Evolutionary conservation across 2,888 invertebrate genomes (phyloP).

Genomic region (Alentia gelatinosa): DNA sequence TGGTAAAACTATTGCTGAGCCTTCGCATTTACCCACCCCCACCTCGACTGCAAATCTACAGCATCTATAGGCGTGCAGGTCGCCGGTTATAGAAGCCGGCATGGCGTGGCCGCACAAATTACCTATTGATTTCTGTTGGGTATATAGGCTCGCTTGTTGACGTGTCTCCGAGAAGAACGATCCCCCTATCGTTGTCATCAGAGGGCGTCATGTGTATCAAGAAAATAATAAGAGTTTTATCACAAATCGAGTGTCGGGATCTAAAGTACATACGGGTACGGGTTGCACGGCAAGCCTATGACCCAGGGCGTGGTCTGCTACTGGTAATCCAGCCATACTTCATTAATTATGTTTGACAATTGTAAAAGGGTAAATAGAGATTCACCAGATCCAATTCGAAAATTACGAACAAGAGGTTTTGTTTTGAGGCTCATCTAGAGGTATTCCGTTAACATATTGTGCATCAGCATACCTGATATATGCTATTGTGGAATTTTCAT

Average conservation of each 20-base stretch:
- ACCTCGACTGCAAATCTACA: background rate
- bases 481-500: too few species aligned
- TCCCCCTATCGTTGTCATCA: background rate
- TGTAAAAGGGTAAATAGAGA: too few species aligned
- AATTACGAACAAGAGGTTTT: too few species aligned
- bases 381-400: too few species aligned
- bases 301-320: too few species aligned
- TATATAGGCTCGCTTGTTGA: background rate
- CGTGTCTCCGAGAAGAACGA: background rate
- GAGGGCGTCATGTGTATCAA: background rate
- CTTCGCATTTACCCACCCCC: background rate
- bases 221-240: background rate
- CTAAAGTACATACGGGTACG: too few species aligned
- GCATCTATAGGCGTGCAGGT: background rate
- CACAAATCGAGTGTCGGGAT: background rate
- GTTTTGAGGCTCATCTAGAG: too few species aligned
- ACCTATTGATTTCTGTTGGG: slow-evolving; percentile 5
- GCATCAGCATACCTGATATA: too few species aligned
- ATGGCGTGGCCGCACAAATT: background rate
- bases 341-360: too few species aligned
- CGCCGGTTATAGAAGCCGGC: slow-evolving; percentile 11
- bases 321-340: too few species aligned
- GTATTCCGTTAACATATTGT: too few species aligned
- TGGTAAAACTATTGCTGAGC: slow-evolving; percentile 18
- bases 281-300: too few species aligned